A percentile compares a stretch with the other conserved stretches of the same genome.
Evolutionary conservation across 2,888 invertebrate species (phyloP).

Genomic region (Agonopterix arenella): DNA sequence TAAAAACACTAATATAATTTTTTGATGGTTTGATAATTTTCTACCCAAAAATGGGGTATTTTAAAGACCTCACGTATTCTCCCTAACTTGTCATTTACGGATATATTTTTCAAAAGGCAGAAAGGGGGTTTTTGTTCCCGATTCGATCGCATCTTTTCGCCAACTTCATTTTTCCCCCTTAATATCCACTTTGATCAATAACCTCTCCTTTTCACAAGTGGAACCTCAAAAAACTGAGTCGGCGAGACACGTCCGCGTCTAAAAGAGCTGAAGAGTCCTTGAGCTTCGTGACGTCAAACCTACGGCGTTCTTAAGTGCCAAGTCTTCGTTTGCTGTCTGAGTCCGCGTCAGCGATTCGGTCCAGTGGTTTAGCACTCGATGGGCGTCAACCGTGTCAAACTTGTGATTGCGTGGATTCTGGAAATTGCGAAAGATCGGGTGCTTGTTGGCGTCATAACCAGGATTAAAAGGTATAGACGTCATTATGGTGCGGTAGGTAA

Average conservation of each 20-base stretch:
- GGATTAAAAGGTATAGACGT: too few relatives aligned
- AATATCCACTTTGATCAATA: conserved; percentile 48
- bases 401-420: neutral
- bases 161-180: neutral
- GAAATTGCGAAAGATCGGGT: too few relatives aligned
- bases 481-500: too few relatives aligned
- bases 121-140: too few relatives aligned
- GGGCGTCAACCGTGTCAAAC: conserved; percentile 29
- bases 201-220: conserved; percentile 21
- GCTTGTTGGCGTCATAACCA: too few relatives aligned
- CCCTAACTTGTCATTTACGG: too few relatives aligned
- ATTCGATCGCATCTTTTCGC: neutral
- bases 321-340: conserved; percentile 44
- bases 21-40: too few relatives aligned
- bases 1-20: too few relatives aligned
- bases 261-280: conserved; percentile 32
- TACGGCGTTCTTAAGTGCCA: conserved; percentile 36
- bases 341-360: conserved; percentile 55
- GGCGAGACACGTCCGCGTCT: conserved; percentile 34
- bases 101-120: too few relatives aligned
- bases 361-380: conserved; percentile 35
- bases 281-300: conserved; percentile 41
- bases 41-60: too few relatives aligned
- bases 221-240: conserved; percentile 41
- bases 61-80: too few relatives aligned